Evolutionary conservation across 2,888 invertebrate genomes (phyloP).

Genomic region (Tupiocoris notatus): DNA sequence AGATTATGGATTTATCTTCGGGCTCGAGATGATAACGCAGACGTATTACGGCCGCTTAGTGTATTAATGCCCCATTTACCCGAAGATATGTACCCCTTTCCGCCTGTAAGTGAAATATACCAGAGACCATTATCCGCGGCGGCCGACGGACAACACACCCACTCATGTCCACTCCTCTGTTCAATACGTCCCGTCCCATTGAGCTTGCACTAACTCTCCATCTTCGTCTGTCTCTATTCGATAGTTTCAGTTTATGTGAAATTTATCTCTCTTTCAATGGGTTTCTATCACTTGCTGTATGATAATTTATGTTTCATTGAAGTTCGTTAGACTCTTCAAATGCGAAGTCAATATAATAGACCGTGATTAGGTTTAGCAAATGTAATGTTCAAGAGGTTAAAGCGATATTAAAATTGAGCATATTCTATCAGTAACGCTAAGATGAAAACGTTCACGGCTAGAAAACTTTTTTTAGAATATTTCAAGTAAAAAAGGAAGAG

Average conservation of each 20-base stretch:
- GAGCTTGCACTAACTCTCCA: conserved; percentile 24
- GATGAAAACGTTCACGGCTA: too few species aligned
- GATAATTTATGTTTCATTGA: not conserved
- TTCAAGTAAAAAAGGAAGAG: too few species aligned
- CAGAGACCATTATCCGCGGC: not conserved
- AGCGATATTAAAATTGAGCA: too few species aligned
- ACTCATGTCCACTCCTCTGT: not conserved
- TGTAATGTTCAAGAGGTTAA: too few species aligned
- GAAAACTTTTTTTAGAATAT: too few species aligned
- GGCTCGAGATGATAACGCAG: conserved; percentile 6
- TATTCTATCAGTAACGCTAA: too few species aligned
- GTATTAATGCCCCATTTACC: conserved; percentile 28
- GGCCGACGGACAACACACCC: not conserved
- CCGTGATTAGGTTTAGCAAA: too few species aligned
- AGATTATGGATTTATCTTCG: conserved; percentile 12
- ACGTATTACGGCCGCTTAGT: conserved; percentile 23
- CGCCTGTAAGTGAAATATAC: conserved; percentile 24
- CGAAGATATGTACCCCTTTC: conserved; percentile 16
- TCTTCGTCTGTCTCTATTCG: not conserved
- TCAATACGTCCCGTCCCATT: not conserved
- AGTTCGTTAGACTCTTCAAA: too few species aligned
- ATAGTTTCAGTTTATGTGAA: conserved; percentile 40
- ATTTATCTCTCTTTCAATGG: conserved; percentile 18
- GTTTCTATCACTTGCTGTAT: not conserved
- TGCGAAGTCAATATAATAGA: too few species aligned